Conservation (phyloP, 2,113 vertebrate genomes). For the Actinemys pallida region DNA sequence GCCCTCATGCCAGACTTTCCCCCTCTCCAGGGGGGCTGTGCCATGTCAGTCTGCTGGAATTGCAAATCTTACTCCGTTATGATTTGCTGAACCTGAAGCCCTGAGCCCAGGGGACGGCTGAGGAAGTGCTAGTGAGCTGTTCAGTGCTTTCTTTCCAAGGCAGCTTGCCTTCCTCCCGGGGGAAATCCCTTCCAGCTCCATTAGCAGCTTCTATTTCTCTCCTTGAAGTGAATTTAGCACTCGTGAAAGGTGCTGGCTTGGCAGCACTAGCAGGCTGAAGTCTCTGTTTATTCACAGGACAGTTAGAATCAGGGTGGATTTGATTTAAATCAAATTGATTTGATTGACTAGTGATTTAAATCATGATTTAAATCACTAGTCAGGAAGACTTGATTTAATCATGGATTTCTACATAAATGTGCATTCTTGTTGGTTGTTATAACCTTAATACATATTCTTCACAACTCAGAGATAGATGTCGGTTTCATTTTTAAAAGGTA, state of each 20-base stretch:
- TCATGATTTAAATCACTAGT: no score
- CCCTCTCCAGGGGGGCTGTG: background rate
- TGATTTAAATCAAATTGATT: no score
- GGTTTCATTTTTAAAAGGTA: no score
- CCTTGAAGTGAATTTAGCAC: fast-evolving
- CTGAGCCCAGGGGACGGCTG: background rate
- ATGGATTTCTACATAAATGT: no score
- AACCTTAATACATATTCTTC: no score
- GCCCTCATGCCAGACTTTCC: fast-evolving
- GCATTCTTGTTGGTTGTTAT: no score
- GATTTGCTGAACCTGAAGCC: background rate
- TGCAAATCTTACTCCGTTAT: background rate
- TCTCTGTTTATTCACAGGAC: background rate
- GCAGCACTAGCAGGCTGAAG: background rate
- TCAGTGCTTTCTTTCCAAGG: background rate
- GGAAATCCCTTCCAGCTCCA: background rate
- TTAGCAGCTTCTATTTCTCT: conserved; percentile 35
- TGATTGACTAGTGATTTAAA: no score
- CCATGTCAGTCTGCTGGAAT: background rate
- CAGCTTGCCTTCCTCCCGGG: conserved; percentile 5
- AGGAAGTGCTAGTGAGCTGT: background rate
- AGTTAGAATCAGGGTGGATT: background rate
- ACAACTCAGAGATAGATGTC: no score
- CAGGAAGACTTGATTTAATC: no score
- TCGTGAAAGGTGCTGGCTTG: fast-evolving